A percentile compares a stretch with the other conserved stretches of the same genome.
Conservation (phyloP, 2,113 vertebrate genomes). For the Dasyornis broadbenti region DNA sequence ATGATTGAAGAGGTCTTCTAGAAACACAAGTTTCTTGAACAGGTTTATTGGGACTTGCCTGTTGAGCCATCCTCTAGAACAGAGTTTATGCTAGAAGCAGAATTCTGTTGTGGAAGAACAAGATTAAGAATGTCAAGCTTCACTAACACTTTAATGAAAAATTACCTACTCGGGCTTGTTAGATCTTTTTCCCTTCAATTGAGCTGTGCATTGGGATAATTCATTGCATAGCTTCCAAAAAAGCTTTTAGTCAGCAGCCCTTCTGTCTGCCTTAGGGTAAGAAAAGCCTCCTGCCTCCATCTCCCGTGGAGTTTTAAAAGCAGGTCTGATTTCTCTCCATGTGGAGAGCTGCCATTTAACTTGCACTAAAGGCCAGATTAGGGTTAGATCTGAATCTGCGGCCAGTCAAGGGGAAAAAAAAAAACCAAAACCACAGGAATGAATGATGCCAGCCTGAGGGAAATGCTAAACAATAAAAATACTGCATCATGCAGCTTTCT, state of each 20-base stretch:
- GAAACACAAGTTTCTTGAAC: neutral
- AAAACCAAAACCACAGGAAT: neutral
- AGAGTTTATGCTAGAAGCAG: neutral
- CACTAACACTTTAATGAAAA: constrained; percentile 27
- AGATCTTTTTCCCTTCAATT: constrained; percentile 41
- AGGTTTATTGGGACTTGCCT: neutral
- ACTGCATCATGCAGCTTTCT: neutral
- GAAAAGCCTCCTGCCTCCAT: neutral
- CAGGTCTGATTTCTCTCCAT: neutral
- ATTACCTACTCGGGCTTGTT: neutral
- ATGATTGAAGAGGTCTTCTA: neutral
- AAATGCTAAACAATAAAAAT: neutral
- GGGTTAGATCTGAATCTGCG: neutral
- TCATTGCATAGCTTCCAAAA: constrained; percentile 9
- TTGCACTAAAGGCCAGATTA: neutral
- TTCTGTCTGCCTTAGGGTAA: neutral
- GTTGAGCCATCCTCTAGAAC: neutral
- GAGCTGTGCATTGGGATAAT: constrained; percentile 3
- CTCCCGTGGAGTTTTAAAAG: constrained; percentile 1
- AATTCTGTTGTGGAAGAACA: neutral
- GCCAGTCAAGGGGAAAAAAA: neutral
- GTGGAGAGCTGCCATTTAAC: neutral
- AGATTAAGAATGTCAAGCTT: constrained; percentile 2
- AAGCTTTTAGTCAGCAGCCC: constrained; percentile 28
- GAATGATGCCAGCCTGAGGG: neutral